Conservation (phyloP, 2,888 invertebrate species). For the Aleiodes alternator region DNA sequence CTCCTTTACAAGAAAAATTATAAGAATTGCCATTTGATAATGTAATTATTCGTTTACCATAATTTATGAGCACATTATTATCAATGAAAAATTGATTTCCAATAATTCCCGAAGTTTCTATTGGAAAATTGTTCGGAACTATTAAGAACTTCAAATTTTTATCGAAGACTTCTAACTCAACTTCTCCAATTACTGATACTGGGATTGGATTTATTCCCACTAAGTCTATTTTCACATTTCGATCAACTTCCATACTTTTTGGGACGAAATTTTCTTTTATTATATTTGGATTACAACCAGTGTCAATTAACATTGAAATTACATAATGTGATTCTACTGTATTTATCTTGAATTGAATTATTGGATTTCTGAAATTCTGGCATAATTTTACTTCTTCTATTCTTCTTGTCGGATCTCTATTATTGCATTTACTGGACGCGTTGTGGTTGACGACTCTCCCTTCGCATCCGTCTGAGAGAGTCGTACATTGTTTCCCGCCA, state of each 20-base stretch:
- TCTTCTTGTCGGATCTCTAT: background rate
- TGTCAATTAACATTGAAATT: conserved; percentile 43
- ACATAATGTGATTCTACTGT: background rate
- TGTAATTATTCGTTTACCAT: conserved; percentile 18
- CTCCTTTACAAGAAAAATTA: background rate
- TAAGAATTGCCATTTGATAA: background rate
- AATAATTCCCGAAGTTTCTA: conserved; percentile 44
- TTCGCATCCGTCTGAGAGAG: too few relatives aligned
- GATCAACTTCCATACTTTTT: background rate
- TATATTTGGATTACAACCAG: conserved; percentile 46
- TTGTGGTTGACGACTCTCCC: background rate
- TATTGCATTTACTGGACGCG: background rate
- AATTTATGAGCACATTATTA: conserved; percentile 35
- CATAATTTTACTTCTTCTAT: conserved; percentile 32
- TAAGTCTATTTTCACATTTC: conserved; percentile 31
- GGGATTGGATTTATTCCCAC: conserved; percentile 40
- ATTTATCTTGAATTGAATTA: background rate
- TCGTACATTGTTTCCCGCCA: background rate
- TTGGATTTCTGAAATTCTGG: conserved; percentile 12
- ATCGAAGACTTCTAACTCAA: conserved; percentile 16
- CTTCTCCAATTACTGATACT: conserved; percentile 36
- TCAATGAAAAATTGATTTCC: conserved; percentile 43
- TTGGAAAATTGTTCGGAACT: conserved; percentile 43
- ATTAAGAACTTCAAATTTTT: conserved; percentile 36
- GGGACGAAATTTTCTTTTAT: conserved; percentile 36